Base-by-base conservation (phyloP, 2,888 invertebrate species). In the Perithous albicinctus region DNA sequence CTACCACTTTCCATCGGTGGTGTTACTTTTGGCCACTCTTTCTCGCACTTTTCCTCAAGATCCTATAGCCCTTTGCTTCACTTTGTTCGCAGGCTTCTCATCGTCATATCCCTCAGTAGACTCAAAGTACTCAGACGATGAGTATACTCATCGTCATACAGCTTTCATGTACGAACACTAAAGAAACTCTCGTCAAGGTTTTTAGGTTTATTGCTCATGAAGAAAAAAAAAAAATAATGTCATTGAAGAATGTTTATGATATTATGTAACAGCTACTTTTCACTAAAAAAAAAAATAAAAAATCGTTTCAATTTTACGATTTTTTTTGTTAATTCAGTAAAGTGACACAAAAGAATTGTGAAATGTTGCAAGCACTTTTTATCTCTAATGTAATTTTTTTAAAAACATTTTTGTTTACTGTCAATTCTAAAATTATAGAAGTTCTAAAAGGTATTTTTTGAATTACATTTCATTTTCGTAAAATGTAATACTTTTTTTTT, bases 1-100 rank as follows among this genome's bases (percentile, higher is more conserved):
- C 61, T 80, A 64, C 23, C 59, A 59, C 64, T 67, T 56, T 20
- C 41, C 15, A 43, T 51, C 54, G 73, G 41, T 63, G 38, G 46
- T 29, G 23, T 35, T 15, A 26, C 46, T 38, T 38, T 64, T 54
- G 67, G 54, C 63, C 46, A 23, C 29, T 64, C 23, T 56, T 32
- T 56, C 69, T 18, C 64, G 15, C 18, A 69, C 54, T 63, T 74
- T 46, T 56, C 29, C 41, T 41, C 38, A 41, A 26, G 38, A 69
- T 48, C 26, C 48, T 15, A 32, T 66, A 18, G 35, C 23, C 5
- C 23, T 32, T 7, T 15, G 32, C 29, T 59, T 43, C 54, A 15
- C 29, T 59, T 64, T 18, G 12, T 48, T 70, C 41, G 3, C 3
- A 12, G 10, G 32, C 0, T 18, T 29, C 54, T 6, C 8, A 29